Evolutionary conservation across 2,888 invertebrate genomes (phyloP).

Genomic region (Drosophila recens): DNA sequence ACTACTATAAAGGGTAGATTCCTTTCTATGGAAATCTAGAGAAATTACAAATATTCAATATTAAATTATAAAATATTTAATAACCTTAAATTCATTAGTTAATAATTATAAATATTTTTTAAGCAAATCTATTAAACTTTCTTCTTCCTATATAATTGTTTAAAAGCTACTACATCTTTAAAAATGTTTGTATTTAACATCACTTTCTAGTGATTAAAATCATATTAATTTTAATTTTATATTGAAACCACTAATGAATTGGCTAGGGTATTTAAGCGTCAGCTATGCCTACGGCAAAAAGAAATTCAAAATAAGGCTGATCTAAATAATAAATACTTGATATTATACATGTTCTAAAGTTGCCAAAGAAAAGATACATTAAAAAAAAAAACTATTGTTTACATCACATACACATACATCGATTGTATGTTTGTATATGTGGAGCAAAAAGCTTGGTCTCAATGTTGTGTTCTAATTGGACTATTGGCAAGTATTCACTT

Average conservation of each 20-base stretch:
- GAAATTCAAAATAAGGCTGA: slow-evolving; percentile 7
- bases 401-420: slow-evolving; percentile 1
- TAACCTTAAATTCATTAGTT: too few species aligned
- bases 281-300: background rate
- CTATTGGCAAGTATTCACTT: slow-evolving; percentile 33
- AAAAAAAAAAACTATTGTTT: slow-evolving; percentile 10
- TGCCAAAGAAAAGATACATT: slow-evolving; percentile 3
- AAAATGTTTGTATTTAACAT: background rate
- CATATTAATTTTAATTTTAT: background rate
- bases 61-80: too few species aligned
- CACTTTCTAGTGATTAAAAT: slow-evolving; percentile 14
- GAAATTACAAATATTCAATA: too few species aligned
- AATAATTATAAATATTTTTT: too few species aligned
- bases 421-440: background rate
- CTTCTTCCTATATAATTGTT: background rate
- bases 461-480: slow-evolving; percentile 22
- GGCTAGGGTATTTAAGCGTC: slow-evolving; percentile 9
- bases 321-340: slow-evolving; percentile 14
- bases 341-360: background rate
- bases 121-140: background rate
- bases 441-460: slow-evolving; percentile 7
- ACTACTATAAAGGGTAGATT: background rate
- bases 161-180: background rate
- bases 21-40: background rate
- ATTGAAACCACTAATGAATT: slow-evolving; percentile 10